Evolutionary conservation across 2,797 vertebrate species (phyloP), one percentile per base, ranked within the genome.

Genomic region (Aselliscus stoliczkanus): DNA sequence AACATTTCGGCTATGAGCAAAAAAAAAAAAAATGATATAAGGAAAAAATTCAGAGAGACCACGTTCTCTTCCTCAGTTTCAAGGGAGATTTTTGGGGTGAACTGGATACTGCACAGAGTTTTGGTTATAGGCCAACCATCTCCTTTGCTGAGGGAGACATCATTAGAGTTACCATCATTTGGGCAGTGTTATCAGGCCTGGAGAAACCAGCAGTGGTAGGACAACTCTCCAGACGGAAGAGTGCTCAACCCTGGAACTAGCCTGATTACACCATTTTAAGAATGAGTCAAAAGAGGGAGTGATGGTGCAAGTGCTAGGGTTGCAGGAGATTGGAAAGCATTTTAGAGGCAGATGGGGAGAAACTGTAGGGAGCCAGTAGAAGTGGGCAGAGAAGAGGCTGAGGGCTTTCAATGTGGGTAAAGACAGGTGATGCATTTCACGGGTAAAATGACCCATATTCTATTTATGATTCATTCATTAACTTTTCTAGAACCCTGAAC

Each of bases 361-460:
- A 86, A 39, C 90, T 39, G 50, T n/a, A 62, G 93, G 92, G 93
- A 86, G 81, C 87, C 73, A 21, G 54, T 2, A n/a, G 52, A 44
- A 94, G 89, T 94, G 42, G 84, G 90, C 67, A 80, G 92, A 95
- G 34, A 89, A 90, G 90, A 94, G 56, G 54, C 62, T 44, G 56
- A 92, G 87, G 54, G 75, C 54, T 96, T 65, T 50, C 62, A 67
- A 0, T 89, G 87, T 37, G 76, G 76, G 70, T 72, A 94, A 94
- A 88, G 84, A 39, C 23, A 70, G 88, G 67, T 18, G 70, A 89
- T 27, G 21, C 27, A 60, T 84, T 90, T 94, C 86, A 23, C 72
- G 37, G 3, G 18, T 2, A 17, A 75, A 62, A 76, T 70, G 69
- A 62, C 42, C 47, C 21, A 72, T 83, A 93, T 79, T 64, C 56